Conservation (phyloP, 2,113 vertebrate species). For the Ranitomeya variabilis region DNA sequence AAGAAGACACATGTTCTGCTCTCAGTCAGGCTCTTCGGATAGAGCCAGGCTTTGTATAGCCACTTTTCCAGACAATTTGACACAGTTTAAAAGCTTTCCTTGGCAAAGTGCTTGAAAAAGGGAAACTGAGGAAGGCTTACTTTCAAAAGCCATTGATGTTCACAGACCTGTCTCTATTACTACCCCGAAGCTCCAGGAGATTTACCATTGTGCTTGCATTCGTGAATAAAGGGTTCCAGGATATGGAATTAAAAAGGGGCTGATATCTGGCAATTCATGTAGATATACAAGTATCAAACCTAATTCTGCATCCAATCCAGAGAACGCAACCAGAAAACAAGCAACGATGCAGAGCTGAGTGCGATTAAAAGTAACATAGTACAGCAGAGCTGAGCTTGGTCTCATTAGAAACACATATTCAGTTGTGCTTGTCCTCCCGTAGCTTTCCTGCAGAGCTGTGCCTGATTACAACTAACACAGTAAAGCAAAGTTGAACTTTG, state of each 20-base stretch:
- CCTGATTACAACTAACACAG: too few species aligned
- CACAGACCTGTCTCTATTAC: constrained; percentile 14
- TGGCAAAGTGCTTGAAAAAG: constrained; percentile 36
- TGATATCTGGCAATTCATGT: not conserved
- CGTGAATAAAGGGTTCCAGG: not conserved
- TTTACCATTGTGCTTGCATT: not conserved
- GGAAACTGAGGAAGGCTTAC: constrained; percentile 27
- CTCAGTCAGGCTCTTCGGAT: constrained; percentile 31
- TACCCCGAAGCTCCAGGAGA: not conserved
- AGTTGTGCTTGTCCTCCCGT: too few species aligned
- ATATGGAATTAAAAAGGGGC: not conserved
- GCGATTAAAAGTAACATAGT: too few species aligned
- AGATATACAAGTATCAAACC: not conserved
- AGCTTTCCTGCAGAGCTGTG: too few species aligned
- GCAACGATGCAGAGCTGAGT: not conserved
- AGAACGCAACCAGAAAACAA: not conserved
- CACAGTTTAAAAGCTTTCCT: constrained; percentile 55
- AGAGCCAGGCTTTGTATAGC: constrained; percentile 37
- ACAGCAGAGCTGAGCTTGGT: too few species aligned
- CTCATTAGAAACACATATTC: too few species aligned
- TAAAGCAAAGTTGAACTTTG: too few species aligned
- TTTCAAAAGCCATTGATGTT: constrained; percentile 22
- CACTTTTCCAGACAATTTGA: constrained; percentile 54
- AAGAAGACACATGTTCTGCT: constrained; percentile 55
- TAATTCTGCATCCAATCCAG: not conserved